phyloP scores from a whole-genome alignment of 2,113 vertebrate genomes.

The Gopherus flavomarginatus region DNA sequence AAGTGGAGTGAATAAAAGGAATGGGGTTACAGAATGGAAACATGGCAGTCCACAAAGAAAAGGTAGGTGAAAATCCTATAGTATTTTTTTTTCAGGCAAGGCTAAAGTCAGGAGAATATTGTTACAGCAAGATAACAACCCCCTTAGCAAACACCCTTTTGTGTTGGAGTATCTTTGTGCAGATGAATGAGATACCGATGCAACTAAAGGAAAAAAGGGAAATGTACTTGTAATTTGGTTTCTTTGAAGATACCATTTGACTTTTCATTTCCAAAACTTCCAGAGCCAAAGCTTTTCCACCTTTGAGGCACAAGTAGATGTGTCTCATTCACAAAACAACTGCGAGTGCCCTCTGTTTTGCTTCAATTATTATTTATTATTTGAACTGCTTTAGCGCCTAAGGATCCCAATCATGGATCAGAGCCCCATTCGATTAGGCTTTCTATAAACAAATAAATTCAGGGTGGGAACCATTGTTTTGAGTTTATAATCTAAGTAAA shows the following conservation, averaged over 20 bases:
- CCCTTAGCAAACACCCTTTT: not conserved
- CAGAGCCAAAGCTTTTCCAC: not conserved
- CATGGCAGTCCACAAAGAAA: not conserved
- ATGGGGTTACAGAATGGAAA: not conserved
- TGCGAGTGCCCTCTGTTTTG: not conserved
- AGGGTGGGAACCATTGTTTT: not conserved
- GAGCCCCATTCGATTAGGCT: not conserved
- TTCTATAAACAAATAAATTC: not conserved
- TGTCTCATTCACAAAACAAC: not conserved
- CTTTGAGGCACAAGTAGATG: not conserved
- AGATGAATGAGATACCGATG: not conserved
- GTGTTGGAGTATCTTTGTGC: not conserved
- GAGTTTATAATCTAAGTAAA: not conserved
- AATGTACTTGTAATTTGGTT: fast-evolving
- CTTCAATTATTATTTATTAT: not conserved
- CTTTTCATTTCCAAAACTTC: not conserved
- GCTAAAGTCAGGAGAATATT: not conserved
- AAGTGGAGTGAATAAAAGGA: not conserved
- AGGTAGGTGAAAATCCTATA: not conserved
- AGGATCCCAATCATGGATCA: fast-evolving
- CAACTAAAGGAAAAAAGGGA: not conserved
- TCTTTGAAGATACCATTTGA: not conserved
- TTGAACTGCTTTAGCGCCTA: not conserved
- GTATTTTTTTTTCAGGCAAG: not conserved
- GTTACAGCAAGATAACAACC: no score